Base-by-base conservation (phyloP, 1,140 invertebrate genomes). In the Calephelis nemesis region DNA sequence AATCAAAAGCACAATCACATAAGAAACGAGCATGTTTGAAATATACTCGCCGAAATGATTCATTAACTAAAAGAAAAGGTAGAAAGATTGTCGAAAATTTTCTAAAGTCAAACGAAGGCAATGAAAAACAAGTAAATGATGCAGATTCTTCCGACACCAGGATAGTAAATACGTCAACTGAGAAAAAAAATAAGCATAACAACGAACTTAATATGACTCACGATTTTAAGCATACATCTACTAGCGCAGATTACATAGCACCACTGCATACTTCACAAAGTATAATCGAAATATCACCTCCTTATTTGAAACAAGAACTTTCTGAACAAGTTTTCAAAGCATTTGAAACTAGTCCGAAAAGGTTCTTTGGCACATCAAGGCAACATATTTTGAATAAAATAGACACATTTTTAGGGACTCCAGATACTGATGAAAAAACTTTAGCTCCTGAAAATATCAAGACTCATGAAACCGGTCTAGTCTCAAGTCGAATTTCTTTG, bases 321-420 rank as follows among this genome's bases (percentile, higher is more conserved):
- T 83, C 88, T 48, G 89, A 91, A 76, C 85, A 91, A 82, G 82
- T 90, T 47, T 90, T 89, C 68, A 88, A 85, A 80, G 89, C 88
- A 62, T 91, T 91, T 73, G 89, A 91, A 87, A 91, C 87, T 40
- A 90, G 89, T 70, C 89, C 89, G 12, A 91, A 90, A 73, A 79
- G 88, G 74, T 91, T 90, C 73, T 91, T 91, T 64, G 89, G 87
- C 7, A 91, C 86, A 47, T 90, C 87, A 62, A 78, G 89, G 69
- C 84, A 83, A 73, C 86, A 88, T 64, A 91, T 91, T 74, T 75
- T 91, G 66, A 90, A 82, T 74, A 91, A 90, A 76, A 87, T 91
- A 64, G 89, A 91, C 63, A 88, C 79, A 69, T 91, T 88, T 76
- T 84, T 84, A 78, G 84, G 80, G 50, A 85, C 82, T 70, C 74